Conservation (phyloP, 2,797 vertebrate species). For the Peromyscus eremicus region DNA sequence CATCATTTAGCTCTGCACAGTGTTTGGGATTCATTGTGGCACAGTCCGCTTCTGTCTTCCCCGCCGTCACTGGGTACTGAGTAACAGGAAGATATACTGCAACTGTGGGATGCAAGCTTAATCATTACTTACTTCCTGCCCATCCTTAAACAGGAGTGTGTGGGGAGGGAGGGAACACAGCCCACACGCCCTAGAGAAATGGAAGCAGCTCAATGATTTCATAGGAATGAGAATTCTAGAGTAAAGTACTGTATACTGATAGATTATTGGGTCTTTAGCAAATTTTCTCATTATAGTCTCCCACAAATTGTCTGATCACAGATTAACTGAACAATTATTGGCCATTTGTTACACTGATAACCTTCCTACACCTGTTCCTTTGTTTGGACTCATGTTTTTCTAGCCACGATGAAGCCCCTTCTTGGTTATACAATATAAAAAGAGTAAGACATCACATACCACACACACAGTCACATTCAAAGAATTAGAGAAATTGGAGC, state of each 20-base stretch:
- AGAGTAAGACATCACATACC: background rate
- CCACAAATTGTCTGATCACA: background rate
- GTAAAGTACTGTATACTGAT: background rate
- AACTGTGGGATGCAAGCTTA: rapidly evolving
- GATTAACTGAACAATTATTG: background rate
- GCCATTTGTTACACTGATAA: background rate
- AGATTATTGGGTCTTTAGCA: background rate
- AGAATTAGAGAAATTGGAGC: background rate
- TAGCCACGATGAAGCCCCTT: background rate
- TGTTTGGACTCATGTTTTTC: background rate
- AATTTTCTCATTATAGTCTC: background rate
- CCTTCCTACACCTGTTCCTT: background rate
- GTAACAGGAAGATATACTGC: rapidly evolving
- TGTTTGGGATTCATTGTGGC: background rate
- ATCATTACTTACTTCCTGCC: background rate
- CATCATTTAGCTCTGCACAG: background rate
- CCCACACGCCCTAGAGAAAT: background rate
- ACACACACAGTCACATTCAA: background rate
- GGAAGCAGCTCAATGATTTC: background rate
- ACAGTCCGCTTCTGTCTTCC: background rate
- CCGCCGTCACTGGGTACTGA: background rate
- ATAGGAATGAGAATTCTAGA: background rate
- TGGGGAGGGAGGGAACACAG: background rate
- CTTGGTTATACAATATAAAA: background rate
- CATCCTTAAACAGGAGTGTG: no score